These are phyloP conservation scores for Sacculina carcini DNA, from an alignment of 2,888 invertebrate species.

Conservation along the genomic window DNA sequence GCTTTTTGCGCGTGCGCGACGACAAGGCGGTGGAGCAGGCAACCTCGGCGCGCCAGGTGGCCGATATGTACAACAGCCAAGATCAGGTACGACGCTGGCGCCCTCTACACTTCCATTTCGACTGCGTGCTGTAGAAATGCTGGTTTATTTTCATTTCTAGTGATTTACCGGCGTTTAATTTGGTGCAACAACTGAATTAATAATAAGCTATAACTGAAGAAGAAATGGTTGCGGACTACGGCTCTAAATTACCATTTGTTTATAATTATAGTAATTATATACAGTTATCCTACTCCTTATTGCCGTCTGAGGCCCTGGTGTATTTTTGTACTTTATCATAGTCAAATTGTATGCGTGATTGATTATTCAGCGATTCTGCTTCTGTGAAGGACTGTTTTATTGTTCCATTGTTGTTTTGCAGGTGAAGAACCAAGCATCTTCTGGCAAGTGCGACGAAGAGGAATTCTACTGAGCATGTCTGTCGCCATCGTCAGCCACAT, in stretches of 20 bases:
- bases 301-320: neutral
- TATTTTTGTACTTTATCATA: neutral
- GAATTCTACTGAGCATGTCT: slow-evolving; percentile 18
- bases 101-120: no score
- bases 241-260: no score
- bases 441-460: slow-evolving; percentile 14
- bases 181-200: no score
- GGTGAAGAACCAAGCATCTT: slow-evolving; percentile 18
- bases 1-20: slow-evolving; percentile 63
- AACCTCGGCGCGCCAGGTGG: slow-evolving; percentile 64
- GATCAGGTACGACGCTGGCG: slow-evolving; percentile 53
- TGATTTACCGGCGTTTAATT: no score
- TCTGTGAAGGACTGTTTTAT: neutral
- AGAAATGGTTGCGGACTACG: no score
- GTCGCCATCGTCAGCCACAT: no score
- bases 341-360: neutral
- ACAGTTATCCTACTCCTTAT: no score
- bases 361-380: no score
- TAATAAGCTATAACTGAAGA: no score
- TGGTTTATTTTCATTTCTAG: no score
- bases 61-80: slow-evolving; percentile 68
- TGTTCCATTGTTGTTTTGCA: neutral
- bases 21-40: slow-evolving; percentile 85
- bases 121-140: no score
- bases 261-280: no score